A percentile compares a stretch with the other conserved stretches of the same genome.
Evolutionary conservation across 2,888 invertebrate genomes (phyloP).

Genomic region (Eustalomyia histrio): DNA sequence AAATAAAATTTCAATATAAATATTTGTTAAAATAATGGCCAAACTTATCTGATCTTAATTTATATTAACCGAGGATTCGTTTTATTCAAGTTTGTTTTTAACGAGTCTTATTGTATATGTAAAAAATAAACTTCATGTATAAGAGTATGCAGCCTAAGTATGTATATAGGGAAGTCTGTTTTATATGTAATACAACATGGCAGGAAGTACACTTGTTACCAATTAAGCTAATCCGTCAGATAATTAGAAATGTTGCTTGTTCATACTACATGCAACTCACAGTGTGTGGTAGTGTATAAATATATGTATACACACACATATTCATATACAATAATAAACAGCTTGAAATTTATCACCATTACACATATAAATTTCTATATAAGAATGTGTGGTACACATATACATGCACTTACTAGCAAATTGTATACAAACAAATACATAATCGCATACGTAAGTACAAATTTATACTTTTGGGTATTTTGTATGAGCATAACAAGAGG

Average conservation of each 20-base stretch:
- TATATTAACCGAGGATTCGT: too few relatives aligned
- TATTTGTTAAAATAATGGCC: too few relatives aligned
- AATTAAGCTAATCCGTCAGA: conserved; percentile 79
- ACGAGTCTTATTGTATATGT: too few relatives aligned
- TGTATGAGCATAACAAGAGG: background rate
- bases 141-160: conserved; percentile 66
- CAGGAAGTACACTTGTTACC: conserved; percentile 76
- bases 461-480: conserved; percentile 4
- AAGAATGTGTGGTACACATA: background rate
- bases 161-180: conserved; percentile 7
- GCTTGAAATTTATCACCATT: conserved; percentile 49
- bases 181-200: conserved; percentile 41
- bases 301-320: background rate
- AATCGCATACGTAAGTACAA: background rate
- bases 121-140: conserved; percentile 40
- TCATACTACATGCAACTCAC: background rate
- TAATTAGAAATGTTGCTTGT: conserved; percentile 76
- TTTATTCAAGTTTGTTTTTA: too few relatives aligned
- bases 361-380: conserved; percentile 1
- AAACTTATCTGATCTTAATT: too few relatives aligned
- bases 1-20: too few relatives aligned
- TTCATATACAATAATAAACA: conserved; percentile 33
- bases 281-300: conserved; percentile 8
- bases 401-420: background rate
- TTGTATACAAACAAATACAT: background rate